Evolutionary conservation across 2,888 invertebrate species (phyloP), one percentile per base, ranked within the genome.

Genomic region (Nomada fucata): DNA sequence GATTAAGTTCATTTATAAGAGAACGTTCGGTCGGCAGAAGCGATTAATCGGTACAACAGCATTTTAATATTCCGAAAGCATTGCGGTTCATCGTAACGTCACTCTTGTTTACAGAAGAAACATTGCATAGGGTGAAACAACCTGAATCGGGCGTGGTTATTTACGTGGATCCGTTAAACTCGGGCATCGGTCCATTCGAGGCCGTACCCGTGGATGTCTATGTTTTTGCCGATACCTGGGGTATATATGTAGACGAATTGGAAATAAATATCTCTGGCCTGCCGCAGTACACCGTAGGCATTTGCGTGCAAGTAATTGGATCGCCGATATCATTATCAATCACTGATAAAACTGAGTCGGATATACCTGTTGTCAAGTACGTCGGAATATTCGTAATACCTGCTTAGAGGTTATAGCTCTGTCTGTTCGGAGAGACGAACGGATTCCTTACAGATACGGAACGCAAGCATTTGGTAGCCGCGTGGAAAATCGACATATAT

Each of bases 211-310:
- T 94, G 20, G 91, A 93, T 65, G 83, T 94, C 47, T 93, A 91
- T 87, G 92, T 94, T n/a, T 94, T 93, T 59, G 93, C 94, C 0
- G 94, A 93, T 69, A 94, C 94, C 2, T 94, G 94, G 94, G 94
- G 94, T n/a, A 89, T 91, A 50, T 94, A 94, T 79, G 80, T 91
- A 0, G 94, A 94, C 76, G 93, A 94, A 90, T 88, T 94, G n/a
- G 83, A 89, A 2, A 89, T 94, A 29, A 91, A 93, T 72, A 90
- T 94, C 15, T 87, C 89, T 55, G 91, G 94, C 61, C 87, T 94
- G 18, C 89, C 91, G 0, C 88, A 91, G 0, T 94, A 94, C 83
- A 88, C 85, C 63, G 91, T 94, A 81, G 92, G 91, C 53, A 60
- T 94, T 36, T 82, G 93, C 13, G 86, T 94, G 5, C 92, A 94